phyloP scores from a whole-genome alignment of 2,113 vertebrate species.

The Leptodactylus fuscus region DNA sequence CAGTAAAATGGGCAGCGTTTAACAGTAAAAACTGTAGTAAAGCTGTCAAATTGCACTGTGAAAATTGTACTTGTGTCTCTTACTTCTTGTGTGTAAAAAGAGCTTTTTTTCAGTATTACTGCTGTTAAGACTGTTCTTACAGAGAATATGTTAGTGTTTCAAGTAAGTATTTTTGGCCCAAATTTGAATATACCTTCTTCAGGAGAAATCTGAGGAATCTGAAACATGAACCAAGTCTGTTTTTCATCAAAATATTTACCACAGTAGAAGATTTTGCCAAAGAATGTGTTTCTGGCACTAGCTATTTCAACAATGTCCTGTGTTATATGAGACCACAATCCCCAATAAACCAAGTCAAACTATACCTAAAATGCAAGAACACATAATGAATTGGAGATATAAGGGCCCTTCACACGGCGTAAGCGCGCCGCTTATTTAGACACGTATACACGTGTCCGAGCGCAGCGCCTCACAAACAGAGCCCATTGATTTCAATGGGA shows the following conservation, averaged over 20 bases:
- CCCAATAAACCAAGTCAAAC: background rate
- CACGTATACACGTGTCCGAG: too few relatives aligned
- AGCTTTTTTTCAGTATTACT: background rate
- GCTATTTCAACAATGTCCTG: slow-evolving; percentile 32
- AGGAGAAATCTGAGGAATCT: slow-evolving; percentile 51
- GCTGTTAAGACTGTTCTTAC: background rate
- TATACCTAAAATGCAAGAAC: background rate
- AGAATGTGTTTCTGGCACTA: slow-evolving; percentile 33
- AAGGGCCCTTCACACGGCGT: too few relatives aligned
- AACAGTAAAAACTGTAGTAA: too few relatives aligned
- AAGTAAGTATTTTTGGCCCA: slow-evolving; percentile 23
- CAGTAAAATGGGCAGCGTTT: too few relatives aligned
- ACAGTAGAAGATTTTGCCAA: slow-evolving; percentile 46
- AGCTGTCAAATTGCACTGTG: too few relatives aligned
- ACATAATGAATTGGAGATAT: background rate
- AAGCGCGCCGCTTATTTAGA: too few relatives aligned
- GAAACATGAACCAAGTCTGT: slow-evolving; percentile 53
- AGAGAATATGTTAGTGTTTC: slow-evolving; percentile 19
- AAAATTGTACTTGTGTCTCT: background rate
- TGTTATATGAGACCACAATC: slow-evolving; percentile 32
- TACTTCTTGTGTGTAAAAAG: background rate
- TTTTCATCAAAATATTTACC: slow-evolving; percentile 57
- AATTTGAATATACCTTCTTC: slow-evolving; percentile 37
- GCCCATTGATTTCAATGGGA: too few relatives aligned
- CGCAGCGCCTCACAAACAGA: too few relatives aligned